A percentile compares a stretch with the other conserved stretches of the same genome.
These are phyloP conservation scores for Lates japonicus DNA, from an alignment of 2,797 vertebrate species.

Conservation along the genomic window DNA sequence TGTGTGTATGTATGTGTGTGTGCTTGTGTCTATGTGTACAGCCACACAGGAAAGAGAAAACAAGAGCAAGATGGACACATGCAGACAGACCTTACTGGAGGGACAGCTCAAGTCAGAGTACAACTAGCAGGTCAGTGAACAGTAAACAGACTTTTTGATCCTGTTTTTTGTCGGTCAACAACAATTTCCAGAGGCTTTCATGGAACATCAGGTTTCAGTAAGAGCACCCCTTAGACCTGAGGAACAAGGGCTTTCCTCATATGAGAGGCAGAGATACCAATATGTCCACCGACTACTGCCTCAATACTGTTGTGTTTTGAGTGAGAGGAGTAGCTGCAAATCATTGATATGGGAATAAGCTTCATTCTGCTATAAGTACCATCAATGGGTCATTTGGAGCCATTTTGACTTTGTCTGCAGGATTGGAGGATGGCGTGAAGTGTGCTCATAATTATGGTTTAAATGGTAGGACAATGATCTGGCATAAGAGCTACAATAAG, in stretches of 20 bases:
- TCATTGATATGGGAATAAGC: not conserved
- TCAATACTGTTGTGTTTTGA: conserved; percentile 1
- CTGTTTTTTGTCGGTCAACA: conserved; percentile 19
- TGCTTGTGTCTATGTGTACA: conserved; percentile 40
- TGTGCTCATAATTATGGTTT: too few relatives aligned
- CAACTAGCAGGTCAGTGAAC: conserved; percentile 29
- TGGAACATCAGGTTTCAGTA: conserved; percentile 6
- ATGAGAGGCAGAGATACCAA: not conserved
- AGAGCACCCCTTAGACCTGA: not conserved
- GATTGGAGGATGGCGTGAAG: too few relatives aligned
- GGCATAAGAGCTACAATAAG: too few relatives aligned
- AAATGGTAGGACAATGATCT: too few relatives aligned
- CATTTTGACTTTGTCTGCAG: too few relatives aligned
- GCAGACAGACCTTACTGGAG: conserved; percentile 26
- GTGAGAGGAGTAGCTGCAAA: not conserved
- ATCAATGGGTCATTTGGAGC: too few relatives aligned
- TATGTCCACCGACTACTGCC: not conserved
- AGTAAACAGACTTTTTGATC: conserved; percentile 29
- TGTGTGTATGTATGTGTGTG: conserved; percentile 12
- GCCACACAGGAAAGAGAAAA: conserved; percentile 52
- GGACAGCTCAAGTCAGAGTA: conserved; percentile 13
- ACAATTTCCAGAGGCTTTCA: conserved; percentile 18
- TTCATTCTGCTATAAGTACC: too few relatives aligned
- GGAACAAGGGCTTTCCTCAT: not conserved
- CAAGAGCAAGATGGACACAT: conserved; percentile 56